These are phyloP conservation scores for Drosophila navojoa DNA, from an alignment of 1,140 invertebrate species.

Conservation along the genomic window DNA sequence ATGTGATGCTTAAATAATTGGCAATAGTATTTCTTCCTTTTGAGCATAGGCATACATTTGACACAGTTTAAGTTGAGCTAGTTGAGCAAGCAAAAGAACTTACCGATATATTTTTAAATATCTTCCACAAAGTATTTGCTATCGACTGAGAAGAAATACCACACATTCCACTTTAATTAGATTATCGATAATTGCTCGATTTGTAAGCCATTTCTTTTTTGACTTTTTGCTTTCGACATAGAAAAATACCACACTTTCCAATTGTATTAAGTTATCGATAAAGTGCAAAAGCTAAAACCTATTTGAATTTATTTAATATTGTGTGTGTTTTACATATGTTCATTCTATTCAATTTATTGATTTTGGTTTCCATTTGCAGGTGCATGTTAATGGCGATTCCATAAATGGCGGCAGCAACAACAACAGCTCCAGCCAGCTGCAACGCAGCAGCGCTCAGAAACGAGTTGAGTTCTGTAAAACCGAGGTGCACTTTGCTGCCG, in stretches of 20 bases:
- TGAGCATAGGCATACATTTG: no score
- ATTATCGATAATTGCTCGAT: no score
- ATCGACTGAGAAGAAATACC: no score
- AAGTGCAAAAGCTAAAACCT: no score
- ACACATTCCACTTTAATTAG: no score
- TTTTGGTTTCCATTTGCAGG: slow-evolving; percentile 24
- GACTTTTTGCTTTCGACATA: background rate
- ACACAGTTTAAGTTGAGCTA: no score
- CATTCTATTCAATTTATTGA: background rate
- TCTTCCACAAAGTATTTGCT: background rate
- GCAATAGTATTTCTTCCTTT: no score
- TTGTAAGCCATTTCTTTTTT: no score
- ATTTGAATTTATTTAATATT: background rate
- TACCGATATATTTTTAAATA: background rate
- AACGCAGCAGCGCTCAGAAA: slow-evolving; percentile 84
- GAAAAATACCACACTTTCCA: background rate
- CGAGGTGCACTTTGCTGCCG: slow-evolving; percentile 93
- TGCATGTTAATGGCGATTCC: slow-evolving; percentile 68
- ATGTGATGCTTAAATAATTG: no score
- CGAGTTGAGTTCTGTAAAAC: slow-evolving; percentile 94
- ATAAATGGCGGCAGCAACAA: slow-evolving; percentile 52
- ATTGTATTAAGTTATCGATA: background rate
- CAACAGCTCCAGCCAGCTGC: slow-evolving; percentile 76
- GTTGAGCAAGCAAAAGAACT: no score
- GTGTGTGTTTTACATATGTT: background rate